Evolutionary conservation across 1,140 invertebrate genomes (phyloP).

Genomic region (Bradynema listronoti): DNA sequence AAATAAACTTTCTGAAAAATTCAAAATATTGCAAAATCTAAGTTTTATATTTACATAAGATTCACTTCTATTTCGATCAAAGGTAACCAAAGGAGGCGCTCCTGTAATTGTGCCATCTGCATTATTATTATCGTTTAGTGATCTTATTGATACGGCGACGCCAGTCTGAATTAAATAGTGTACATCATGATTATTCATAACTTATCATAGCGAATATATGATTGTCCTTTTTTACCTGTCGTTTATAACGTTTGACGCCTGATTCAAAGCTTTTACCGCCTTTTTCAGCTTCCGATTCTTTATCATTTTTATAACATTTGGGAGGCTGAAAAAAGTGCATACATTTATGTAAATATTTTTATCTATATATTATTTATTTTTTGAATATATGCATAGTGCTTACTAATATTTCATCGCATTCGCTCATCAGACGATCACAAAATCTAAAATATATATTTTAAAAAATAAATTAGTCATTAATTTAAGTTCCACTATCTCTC

Average conservation of each 20-base stretch:
- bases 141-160: constrained; percentile 2
- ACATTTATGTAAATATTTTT: neutral
- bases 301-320: neutral
- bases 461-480: neutral
- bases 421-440: constrained; percentile 37
- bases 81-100: neutral
- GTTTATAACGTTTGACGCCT: no score
- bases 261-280: no score
- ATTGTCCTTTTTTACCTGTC: no score
- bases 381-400: neutral
- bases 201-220: no score
- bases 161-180: constrained; percentile 2
- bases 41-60: no score
- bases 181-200: neutral
- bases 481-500: no score
- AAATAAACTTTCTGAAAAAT: constrained; percentile 1
- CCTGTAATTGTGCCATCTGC: no score
- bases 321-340: constrained; percentile 3
- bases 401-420: constrained; percentile 40
- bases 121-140: neutral
- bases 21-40: no score
- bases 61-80: constrained; percentile 7
- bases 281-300: no score
- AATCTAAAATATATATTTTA: constrained; percentile 13
- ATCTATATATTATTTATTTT: neutral